Conservation (phyloP, 2,888 invertebrate species). For the Patella pellucida region DNA sequence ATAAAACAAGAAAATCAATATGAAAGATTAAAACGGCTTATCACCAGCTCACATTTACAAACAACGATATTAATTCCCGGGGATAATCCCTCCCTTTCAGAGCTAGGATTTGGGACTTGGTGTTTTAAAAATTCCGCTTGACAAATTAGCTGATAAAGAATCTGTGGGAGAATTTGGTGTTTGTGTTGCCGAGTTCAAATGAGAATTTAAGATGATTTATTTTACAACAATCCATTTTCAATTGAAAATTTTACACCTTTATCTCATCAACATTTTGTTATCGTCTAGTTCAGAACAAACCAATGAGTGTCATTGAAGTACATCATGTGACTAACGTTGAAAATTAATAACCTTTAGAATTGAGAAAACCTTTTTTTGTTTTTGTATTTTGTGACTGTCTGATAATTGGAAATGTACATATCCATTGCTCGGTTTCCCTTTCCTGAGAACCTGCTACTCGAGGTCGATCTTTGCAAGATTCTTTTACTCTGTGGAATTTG, state of each 20-base stretch:
- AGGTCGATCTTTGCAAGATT: too few species aligned
- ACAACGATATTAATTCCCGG: neutral
- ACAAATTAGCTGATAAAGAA: constrained; percentile 8
- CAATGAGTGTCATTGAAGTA: too few species aligned
- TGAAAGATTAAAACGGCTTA: constrained; percentile 6
- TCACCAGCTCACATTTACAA: constrained; percentile 1
- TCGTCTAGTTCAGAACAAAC: neutral
- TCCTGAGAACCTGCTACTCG: too few species aligned
- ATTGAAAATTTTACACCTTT: constrained; percentile 9
- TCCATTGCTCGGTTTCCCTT: too few species aligned
- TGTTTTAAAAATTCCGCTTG: neutral
- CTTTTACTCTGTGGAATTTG: too few species aligned
- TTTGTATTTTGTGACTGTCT: too few species aligned
- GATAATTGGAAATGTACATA: too few species aligned
- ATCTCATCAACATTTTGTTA: constrained; percentile 9
- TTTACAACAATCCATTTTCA: neutral
- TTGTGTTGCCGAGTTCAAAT: neutral
- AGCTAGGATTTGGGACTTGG: neutral
- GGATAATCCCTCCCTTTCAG: constrained; percentile 4
- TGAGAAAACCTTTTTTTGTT: too few species aligned
- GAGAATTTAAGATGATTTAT: constrained; percentile 6
- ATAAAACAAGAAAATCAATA: neutral
- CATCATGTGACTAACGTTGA: too few species aligned
- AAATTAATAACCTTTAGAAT: too few species aligned
- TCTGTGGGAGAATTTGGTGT: neutral